These are phyloP conservation scores for Odontomachus brunneus DNA, from an alignment of 1,140 invertebrate genomes.

Conservation along the genomic window DNA sequence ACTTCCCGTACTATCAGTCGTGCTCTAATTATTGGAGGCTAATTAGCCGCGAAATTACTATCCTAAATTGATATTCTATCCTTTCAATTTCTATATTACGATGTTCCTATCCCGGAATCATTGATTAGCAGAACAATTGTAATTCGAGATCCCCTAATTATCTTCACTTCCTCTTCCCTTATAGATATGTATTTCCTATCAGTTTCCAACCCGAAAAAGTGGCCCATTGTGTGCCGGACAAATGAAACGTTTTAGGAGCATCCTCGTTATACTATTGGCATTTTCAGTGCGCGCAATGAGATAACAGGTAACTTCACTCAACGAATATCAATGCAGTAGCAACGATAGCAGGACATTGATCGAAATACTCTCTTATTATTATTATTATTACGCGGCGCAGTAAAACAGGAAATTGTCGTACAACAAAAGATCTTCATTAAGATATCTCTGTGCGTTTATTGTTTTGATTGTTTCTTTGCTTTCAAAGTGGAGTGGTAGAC, in stretches of 20 bases:
- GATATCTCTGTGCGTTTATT: too few species aligned
- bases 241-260: slow-evolving; percentile 37
- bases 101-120: not conserved
- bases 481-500: too few species aligned
- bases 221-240: slow-evolving; percentile 17
- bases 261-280: slow-evolving; percentile 14
- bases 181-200: slow-evolving; percentile 2
- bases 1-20: not conserved
- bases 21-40: not conserved
- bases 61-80: too few species aligned
- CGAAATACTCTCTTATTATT: slow-evolving; percentile 24
- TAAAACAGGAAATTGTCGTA: slow-evolving; percentile 7
- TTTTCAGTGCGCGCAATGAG: slow-evolving; percentile 19
- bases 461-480: too few species aligned
- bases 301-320: slow-evolving; percentile 29
- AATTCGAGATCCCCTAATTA: slow-evolving; percentile 17
- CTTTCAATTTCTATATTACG: too few species aligned
- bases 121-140: not conserved
- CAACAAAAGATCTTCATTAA: slow-evolving; percentile 39
- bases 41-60: too few species aligned
- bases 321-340: slow-evolving; percentile 22
- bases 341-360: not conserved
- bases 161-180: not conserved
- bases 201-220: slow-evolving; percentile 22
- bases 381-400: not conserved